Percentiles rank a stretch among this genome's conserved stretches.
Evolutionary conservation across 2,888 invertebrate genomes (phyloP).

Genomic region (Nasonia oneida): DNA sequence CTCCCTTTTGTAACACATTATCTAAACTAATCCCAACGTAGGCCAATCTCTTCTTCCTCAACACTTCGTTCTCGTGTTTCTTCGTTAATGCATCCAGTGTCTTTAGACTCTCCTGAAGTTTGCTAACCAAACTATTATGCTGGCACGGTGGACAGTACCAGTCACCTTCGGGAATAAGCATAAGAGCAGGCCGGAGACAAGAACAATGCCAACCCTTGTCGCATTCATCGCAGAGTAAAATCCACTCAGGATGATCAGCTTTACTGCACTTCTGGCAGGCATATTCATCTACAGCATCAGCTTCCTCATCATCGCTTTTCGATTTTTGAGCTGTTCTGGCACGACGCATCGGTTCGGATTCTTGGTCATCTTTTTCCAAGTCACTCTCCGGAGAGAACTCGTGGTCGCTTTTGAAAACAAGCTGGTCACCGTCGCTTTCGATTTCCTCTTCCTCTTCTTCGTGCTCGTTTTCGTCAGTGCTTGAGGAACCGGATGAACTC

Average conservation of each 20-base stretch:
- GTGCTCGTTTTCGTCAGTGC: slow-evolving; percentile 76
- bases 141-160: slow-evolving; percentile 99
- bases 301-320: slow-evolving; percentile 78
- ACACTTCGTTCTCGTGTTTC: slow-evolving; percentile 84
- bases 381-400: slow-evolving; percentile 97
- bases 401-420: slow-evolving; percentile 89
- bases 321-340: slow-evolving; percentile 92
- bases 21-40: slow-evolving; percentile 88
- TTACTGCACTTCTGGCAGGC: slow-evolving; percentile 95
- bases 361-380: slow-evolving; percentile 85
- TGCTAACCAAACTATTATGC: slow-evolving; percentile 88
- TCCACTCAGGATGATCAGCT: slow-evolving; percentile 97
- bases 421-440: slow-evolving; percentile 78
- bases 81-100: slow-evolving; percentile 88
- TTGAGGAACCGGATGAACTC: slow-evolving; percentile 82
- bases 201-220: slow-evolving; percentile 99
- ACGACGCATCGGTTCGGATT: slow-evolving; percentile 86
- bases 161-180: slow-evolving; percentile 97
- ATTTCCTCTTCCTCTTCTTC: slow-evolving; percentile 80
- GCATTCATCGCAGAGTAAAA: slow-evolving; percentile 96
- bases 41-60: slow-evolving; percentile 85
- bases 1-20: slow-evolving; percentile 82
- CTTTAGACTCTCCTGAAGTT: slow-evolving; percentile 87
- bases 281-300: slow-evolving; percentile 83
- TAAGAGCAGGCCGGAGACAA: slow-evolving; percentile 94